phyloP scores from a whole-genome alignment of 2,797 vertebrate genomes.

The Syndactyla subalaris region DNA sequence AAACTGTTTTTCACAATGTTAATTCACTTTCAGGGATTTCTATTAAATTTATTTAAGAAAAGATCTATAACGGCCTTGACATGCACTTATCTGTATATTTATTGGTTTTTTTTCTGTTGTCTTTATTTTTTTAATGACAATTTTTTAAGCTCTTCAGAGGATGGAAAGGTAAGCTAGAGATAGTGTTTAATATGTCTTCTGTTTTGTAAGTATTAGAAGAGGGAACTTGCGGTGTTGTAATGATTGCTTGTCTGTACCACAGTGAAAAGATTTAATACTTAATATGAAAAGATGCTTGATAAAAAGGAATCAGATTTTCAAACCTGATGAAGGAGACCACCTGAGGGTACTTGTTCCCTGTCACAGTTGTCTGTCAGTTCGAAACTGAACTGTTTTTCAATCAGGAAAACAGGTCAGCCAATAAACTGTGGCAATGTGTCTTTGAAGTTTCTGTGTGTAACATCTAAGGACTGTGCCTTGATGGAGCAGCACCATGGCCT shows the following conservation, averaged over 20 bases:
- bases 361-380: not conserved
- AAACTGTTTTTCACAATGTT: slow-evolving; percentile 50
- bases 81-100: slow-evolving; percentile 32
- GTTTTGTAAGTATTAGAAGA: slow-evolving; percentile 3
- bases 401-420: not conserved
- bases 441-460: not conserved
- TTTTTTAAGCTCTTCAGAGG: slow-evolving; percentile 46
- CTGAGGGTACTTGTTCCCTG: not conserved
- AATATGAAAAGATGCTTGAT: not conserved
- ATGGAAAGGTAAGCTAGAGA: slow-evolving; percentile 9
- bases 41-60: slow-evolving; percentile 15
- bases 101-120: slow-evolving; percentile 5
- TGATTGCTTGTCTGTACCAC: not conserved
- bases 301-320: not conserved
- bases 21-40: slow-evolving; percentile 33
- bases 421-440: rapidly evolving
- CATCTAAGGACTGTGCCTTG: rapidly evolving
- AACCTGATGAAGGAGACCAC: not conserved
- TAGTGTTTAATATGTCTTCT: slow-evolving; percentile 21
- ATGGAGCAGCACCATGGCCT: not conserved
- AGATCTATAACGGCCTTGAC: not conserved
- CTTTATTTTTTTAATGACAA: slow-evolving; percentile 31
- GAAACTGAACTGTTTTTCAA: not conserved
- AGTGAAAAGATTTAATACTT: not conserved
- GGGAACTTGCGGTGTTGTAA: not conserved